Conservation (phyloP, 2,888 invertebrate species). For the Caenorhabditis sp. region DNA sequence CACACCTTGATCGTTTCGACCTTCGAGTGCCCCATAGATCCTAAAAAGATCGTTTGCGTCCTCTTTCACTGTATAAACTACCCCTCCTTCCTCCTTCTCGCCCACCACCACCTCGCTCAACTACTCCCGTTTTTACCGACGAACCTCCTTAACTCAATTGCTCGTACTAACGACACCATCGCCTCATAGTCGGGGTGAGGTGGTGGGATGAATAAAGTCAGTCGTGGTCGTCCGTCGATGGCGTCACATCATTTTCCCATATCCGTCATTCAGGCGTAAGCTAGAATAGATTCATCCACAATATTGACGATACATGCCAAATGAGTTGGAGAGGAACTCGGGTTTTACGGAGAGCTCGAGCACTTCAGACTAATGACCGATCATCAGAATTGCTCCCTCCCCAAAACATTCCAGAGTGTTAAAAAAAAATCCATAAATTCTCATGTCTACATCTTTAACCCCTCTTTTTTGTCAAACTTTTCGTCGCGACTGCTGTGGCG, state of each 20-base stretch:
- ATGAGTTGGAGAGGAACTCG: constrained; percentile 19
- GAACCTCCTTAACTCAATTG: constrained; percentile 57
- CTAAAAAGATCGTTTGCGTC: constrained; percentile 57
- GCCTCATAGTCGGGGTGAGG: constrained; percentile 22
- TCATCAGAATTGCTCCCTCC: constrained; percentile 2
- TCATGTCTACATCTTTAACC: constrained; percentile 17
- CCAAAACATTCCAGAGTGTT: no score
- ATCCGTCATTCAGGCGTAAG: constrained; percentile 53
- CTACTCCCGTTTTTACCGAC: constrained; percentile 50
- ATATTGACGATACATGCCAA: constrained; percentile 49
- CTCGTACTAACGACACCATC: constrained; percentile 48
- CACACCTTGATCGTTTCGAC: constrained; percentile 61
- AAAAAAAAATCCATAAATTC: no score
- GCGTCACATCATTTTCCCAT: constrained; percentile 39
- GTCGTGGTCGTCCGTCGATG: background rate
- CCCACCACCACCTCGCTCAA: constrained; percentile 37
- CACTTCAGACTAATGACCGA: constrained; percentile 12
- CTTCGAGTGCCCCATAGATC: constrained; percentile 58
- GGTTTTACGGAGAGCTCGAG: background rate
- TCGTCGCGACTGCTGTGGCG: no score
- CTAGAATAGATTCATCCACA: constrained; percentile 47
- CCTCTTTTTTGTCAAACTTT: constrained; percentile 16
- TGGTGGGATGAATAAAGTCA: no score
- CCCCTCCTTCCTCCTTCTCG: constrained; percentile 34
- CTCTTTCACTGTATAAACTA: constrained; percentile 56